phyloP scores from a whole-genome alignment of 2,797 vertebrate genomes.

The Muscicapa comitata region DNA sequence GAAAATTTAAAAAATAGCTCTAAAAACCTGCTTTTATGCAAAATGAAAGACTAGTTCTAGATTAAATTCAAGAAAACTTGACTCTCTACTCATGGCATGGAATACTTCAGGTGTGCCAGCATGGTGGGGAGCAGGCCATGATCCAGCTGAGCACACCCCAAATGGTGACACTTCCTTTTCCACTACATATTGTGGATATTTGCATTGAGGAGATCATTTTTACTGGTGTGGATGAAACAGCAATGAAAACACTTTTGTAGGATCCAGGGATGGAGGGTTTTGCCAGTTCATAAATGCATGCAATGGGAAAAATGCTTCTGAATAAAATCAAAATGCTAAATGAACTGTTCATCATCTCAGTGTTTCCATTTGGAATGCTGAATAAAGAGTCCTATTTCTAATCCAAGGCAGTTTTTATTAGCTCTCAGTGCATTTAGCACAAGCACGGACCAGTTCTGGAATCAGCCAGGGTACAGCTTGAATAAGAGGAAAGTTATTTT shows the following conservation, averaged over 20 bases:
- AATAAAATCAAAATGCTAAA: slow-evolving; percentile 42
- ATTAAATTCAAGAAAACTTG: neutral
- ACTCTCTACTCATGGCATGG: neutral
- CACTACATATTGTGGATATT: slow-evolving; percentile 9
- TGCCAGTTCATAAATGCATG: slow-evolving; percentile 64
- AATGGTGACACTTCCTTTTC: neutral
- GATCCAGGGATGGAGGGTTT: slow-evolving; percentile 20
- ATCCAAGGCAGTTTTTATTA: slow-evolving; percentile 59
- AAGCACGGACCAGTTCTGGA: slow-evolving; percentile 53
- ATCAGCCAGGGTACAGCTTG: slow-evolving; percentile 2
- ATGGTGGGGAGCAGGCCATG: slow-evolving; percentile 37
- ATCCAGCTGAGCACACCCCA: neutral
- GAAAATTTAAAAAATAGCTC: neutral
- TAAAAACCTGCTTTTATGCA: neutral
- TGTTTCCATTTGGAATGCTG: slow-evolving; percentile 20
- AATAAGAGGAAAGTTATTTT: slow-evolving; percentile 42
- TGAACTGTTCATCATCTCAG: neutral
- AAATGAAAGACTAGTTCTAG: slow-evolving; percentile 24
- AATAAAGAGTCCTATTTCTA: slow-evolving; percentile 31
- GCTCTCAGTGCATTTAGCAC: slow-evolving; percentile 20
- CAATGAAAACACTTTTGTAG: slow-evolving; percentile 44
- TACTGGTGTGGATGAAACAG: slow-evolving; percentile 32
- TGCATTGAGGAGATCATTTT: slow-evolving; percentile 48
- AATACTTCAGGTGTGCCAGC: neutral
- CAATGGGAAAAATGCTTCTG: slow-evolving; percentile 40